Conservation (phyloP, 2,113 vertebrate species). For the Turnix velox region DNA sequence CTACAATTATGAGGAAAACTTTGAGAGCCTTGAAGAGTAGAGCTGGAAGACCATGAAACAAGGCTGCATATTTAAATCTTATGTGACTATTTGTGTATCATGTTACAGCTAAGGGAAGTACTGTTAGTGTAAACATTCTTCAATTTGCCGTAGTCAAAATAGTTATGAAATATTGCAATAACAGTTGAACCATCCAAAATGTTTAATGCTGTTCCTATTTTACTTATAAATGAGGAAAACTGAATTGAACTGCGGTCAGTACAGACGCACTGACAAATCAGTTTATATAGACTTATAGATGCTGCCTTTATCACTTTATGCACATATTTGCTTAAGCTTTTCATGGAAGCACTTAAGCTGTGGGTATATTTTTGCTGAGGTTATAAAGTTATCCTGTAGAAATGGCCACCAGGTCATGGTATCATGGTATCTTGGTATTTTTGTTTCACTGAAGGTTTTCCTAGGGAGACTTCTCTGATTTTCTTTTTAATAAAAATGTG, state of each 20-base stretch:
- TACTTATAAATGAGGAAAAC: background rate
- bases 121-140: background rate
- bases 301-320: background rate
- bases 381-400: background rate
- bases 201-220: background rate
- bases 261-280: background rate
- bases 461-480: background rate
- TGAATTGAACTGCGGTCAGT: background rate
- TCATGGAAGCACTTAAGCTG: background rate
- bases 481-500: background rate
- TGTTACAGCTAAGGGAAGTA: background rate
- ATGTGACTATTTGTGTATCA: background rate
- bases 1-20: conserved; percentile 87
- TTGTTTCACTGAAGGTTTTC: background rate
- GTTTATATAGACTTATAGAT: background rate
- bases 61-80: background rate
- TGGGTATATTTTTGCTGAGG: background rate
- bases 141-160: background rate
- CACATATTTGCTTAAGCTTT: background rate
- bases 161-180: background rate
- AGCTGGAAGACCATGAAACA: conserved; percentile 65
- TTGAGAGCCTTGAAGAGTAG: conserved; percentile 79
- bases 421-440: background rate
- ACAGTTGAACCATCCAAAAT: background rate
- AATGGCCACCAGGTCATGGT: background rate